phyloP scores from a whole-genome alignment of 2,113 vertebrate species.

The Phylloscopus trochiloides region DNA sequence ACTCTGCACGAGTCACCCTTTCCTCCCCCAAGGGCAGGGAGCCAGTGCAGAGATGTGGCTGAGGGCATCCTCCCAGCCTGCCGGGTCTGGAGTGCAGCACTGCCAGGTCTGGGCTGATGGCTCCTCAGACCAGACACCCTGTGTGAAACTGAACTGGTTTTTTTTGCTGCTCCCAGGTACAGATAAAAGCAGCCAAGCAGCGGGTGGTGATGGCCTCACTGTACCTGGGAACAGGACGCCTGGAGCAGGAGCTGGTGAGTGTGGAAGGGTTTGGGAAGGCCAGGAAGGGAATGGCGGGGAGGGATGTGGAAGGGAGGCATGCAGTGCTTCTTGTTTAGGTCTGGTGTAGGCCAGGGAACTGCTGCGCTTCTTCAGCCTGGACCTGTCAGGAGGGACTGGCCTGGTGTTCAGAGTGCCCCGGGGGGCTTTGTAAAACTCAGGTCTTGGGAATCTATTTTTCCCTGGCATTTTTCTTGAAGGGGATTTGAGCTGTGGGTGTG shows the following conservation, averaged over 20 bases:
- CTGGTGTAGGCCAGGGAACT: background rate
- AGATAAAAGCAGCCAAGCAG: constrained; percentile 84
- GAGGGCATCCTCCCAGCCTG: rapidly evolving
- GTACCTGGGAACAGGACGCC: constrained; percentile 90
- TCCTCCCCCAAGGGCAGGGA: background rate
- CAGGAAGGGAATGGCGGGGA: background rate
- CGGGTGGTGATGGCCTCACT: constrained; percentile 95
- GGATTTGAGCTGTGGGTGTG: rapidly evolving
- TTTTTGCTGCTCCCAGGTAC: constrained; percentile 70
- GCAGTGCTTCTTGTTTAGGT: rapidly evolving
- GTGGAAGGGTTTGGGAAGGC: background rate
- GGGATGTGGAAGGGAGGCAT: background rate
- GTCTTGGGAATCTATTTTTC: background rate
- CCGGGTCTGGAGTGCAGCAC: background rate
- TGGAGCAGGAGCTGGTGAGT: constrained; percentile 94
- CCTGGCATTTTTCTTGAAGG: background rate
- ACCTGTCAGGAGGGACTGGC: background rate
- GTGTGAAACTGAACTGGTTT: background rate
- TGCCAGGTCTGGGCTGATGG: background rate
- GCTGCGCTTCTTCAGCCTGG: background rate
- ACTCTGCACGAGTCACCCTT: background rate
- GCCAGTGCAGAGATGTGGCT: background rate
- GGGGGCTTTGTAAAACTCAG: background rate
- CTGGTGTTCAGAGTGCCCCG: background rate
- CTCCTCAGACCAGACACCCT: background rate